Base-by-base conservation (phyloP, 2,797 vertebrate genomes). In the Cyclopterus lumpus region DNA sequence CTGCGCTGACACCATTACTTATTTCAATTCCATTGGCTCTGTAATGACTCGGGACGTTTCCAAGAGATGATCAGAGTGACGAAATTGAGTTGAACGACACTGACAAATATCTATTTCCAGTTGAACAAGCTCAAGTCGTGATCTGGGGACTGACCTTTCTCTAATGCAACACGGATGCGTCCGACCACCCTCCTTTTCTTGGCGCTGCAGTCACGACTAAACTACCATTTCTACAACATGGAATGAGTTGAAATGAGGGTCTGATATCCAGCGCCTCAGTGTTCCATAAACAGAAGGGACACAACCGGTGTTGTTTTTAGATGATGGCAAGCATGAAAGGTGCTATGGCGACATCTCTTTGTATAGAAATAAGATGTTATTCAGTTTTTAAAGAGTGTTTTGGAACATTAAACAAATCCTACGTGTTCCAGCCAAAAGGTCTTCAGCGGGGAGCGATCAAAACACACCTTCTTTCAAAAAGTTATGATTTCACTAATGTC, bases 311-410 rank as follows among this genome's bases (percentile, higher is more conserved):
- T 34, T 51, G 38, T 77, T 64, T 75, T 53, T 36, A 67, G 58
- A 82, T 67, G 44, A 44, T n/a, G n/a, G 48, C 40, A 46, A 71
- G 18, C 59, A 59, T 75, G 66, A 82, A 69, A 73, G 30, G 30
- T 66, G 64, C 51, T 8, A 24, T 58, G 57, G 58, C 49, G 65
- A 75, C 66, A 63, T 76, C 26, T 73, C 30, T 80, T 66, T 68
- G 40, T 24, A 24, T 54, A 22, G 6, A 53, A 65, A 58, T 18
- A 30, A 8, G 22, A 10, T 22, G 60, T 75, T 54, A 74, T 77
- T 77, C 7, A 69, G 30, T 81, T 73, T 71, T 53, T 15, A 54
- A 55, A 26, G 57, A 26, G 26, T 58, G 28, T 74, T 77, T 71
- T 67, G 46, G 51, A 59, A 67, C 30, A 20, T 70, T 73, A 65